Conservation (phyloP, 2,888 invertebrate species). For the Tinea pellionella region DNA sequence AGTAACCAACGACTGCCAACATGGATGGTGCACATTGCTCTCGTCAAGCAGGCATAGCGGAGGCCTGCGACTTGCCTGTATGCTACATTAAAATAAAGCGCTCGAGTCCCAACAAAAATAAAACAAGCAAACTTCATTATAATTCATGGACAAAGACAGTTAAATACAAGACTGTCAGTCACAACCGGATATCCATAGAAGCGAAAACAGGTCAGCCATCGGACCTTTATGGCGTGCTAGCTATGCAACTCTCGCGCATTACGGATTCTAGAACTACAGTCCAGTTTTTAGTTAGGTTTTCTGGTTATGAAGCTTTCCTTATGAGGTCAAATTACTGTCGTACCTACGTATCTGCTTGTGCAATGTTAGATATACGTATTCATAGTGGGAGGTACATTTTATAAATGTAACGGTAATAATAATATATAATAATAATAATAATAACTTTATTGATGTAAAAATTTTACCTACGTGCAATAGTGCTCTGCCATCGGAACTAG, state of each 20-base stretch:
- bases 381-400: too few species aligned
- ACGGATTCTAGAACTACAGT: constrained; percentile 2
- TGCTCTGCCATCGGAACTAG: too few species aligned
- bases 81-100: too few species aligned
- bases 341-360: background rate
- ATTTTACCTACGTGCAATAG: too few species aligned
- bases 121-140: background rate
- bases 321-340: background rate
- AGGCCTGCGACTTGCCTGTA: too few species aligned
- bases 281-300: background rate
- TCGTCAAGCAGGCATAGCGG: too few species aligned
- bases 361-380: background rate
- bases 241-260: constrained; percentile 5
- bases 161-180: background rate
- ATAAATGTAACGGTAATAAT: too few species aligned
- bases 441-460: too few species aligned
- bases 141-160: constrained; percentile 8
- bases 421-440: too few species aligned
- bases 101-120: background rate
- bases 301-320: background rate
- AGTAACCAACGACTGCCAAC: too few species aligned
- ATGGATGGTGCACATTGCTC: too few species aligned
- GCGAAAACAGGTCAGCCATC: constrained; percentile 11
- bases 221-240: background rate
- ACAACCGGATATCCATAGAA: constrained; percentile 13